A percentile compares a stretch with the other conserved stretches of the same genome.
Evolutionary conservation across 2,888 invertebrate species (phyloP).

Genomic region (Lottia scabra): DNA sequence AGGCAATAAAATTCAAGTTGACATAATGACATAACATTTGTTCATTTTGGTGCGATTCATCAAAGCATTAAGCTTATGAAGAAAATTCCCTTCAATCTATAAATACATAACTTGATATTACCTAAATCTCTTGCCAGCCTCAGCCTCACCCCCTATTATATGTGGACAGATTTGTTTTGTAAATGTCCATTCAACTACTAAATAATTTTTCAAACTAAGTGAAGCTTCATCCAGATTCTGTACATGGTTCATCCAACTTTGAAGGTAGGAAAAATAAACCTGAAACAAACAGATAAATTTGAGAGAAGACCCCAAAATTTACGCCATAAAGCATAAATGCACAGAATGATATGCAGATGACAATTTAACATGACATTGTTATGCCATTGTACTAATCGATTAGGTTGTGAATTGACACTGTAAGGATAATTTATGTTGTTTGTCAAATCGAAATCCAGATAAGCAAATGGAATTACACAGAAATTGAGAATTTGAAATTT

Average conservation of each 20-base stretch:
- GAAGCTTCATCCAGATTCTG: slow-evolving; percentile 65
- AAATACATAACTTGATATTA: slow-evolving; percentile 61
- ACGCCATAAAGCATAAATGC: too few species aligned
- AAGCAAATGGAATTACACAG: too few species aligned
- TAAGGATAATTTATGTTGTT: too few species aligned
- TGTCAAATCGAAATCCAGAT: too few species aligned
- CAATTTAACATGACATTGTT: too few species aligned
- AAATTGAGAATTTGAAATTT: not conserved
- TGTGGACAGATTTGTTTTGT: slow-evolving; percentile 82
- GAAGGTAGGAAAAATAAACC: slow-evolving; percentile 88
- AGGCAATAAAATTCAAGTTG: too few species aligned
- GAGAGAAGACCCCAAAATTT: too few species aligned
- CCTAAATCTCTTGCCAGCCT: slow-evolving; percentile 85
- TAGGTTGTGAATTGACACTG: too few species aligned
- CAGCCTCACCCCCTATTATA: slow-evolving; percentile 80
- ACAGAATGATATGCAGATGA: too few species aligned
- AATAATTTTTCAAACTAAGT: slow-evolving; percentile 75
- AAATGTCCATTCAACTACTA: slow-evolving; percentile 91
- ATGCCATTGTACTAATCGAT: too few species aligned
- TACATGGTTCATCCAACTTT: slow-evolving; percentile 78
- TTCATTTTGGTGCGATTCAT: not conserved
- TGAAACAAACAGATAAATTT: slow-evolving; percentile 63
- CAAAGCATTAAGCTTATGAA: not conserved
- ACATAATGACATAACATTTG: too few species aligned
- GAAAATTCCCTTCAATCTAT: not conserved